phyloP scores from a whole-genome alignment of 2,888 invertebrate species.

The Drosophila algonquin region DNA sequence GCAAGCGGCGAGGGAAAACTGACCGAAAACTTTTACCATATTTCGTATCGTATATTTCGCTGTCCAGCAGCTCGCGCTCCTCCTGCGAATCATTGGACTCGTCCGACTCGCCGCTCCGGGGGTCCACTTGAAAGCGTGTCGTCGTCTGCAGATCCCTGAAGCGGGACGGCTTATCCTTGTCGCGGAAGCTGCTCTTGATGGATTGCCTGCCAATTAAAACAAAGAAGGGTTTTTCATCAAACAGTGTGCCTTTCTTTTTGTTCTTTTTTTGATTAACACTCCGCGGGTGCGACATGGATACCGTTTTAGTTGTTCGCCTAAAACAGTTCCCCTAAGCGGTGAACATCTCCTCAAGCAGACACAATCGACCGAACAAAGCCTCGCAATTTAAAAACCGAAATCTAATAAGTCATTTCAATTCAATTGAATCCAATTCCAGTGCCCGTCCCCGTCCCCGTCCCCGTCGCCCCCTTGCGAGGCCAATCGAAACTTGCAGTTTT shows the following conservation, averaged over 20 bases:
- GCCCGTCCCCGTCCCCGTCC: neutral
- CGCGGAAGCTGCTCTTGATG: conserved; percentile 87
- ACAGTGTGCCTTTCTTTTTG: neutral
- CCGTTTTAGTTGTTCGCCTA: conserved; percentile 11
- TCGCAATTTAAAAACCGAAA: neutral
- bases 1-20: conserved; percentile 33
- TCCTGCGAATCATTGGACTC: conserved; percentile 85
- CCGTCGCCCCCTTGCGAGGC: neutral
- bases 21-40: conserved; percentile 92
- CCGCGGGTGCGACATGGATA: no score
- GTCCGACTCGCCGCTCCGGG: conserved; percentile 82
- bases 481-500: conserved; percentile 33
- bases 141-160: conserved; percentile 86
- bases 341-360: neutral
- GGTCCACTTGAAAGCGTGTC: conserved; percentile 86
- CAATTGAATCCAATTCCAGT: conserved; percentile 35
- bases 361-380: no score
- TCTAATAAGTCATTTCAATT: conserved; percentile 24
- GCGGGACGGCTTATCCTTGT: conserved; percentile 87
- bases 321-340: neutral
- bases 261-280: no score
- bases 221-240: conserved; percentile 1
- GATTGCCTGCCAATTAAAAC: conserved; percentile 75
- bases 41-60: conserved; percentile 87
- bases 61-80: conserved; percentile 84